Evolutionary conservation across 2,113 vertebrate species (phyloP).

Genomic region (Phyllostomus discolor): DNA sequence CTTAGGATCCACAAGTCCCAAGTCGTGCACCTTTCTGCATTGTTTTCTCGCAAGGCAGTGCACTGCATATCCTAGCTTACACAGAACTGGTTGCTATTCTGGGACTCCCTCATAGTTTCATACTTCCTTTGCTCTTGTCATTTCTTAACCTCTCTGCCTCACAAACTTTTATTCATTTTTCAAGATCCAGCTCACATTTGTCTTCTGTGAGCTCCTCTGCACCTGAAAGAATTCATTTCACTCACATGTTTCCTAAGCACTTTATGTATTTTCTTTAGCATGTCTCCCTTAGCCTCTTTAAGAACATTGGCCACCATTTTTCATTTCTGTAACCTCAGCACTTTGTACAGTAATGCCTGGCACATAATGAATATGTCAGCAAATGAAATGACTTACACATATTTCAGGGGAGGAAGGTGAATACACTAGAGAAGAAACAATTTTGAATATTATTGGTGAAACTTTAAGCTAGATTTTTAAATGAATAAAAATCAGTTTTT

Average conservation of each 20-base stretch:
- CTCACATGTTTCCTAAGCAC: not conserved
- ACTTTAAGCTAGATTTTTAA: not conserved
- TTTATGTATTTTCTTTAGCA: not conserved
- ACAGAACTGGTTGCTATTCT: not conserved
- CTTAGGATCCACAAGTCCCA: not conserved
- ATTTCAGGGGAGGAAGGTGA: not conserved
- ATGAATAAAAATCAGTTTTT: not conserved
- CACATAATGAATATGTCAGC: not conserved
- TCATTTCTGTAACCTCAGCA: not conserved
- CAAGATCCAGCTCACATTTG: not conserved
- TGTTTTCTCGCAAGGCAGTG: not conserved
- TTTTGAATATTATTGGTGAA: slow-evolving; percentile 15
- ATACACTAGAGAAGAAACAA: not conserved
- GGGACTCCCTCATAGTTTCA: not conserved
- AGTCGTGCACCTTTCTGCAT: not conserved
- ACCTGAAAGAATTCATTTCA: not conserved
- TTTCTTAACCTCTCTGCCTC: not conserved
- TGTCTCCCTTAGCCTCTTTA: not conserved
- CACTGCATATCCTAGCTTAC: too few species aligned
- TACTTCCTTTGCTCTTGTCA: not conserved
- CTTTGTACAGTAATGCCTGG: not conserved
- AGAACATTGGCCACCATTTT: not conserved
- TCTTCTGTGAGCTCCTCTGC: not conserved
- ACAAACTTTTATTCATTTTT: not conserved
- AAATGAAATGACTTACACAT: not conserved